Evolutionary conservation across 2,113 vertebrate genomes (phyloP), one percentile per base, ranked within the genome.

Genomic region (Pseudopodoces humilis): DNA sequence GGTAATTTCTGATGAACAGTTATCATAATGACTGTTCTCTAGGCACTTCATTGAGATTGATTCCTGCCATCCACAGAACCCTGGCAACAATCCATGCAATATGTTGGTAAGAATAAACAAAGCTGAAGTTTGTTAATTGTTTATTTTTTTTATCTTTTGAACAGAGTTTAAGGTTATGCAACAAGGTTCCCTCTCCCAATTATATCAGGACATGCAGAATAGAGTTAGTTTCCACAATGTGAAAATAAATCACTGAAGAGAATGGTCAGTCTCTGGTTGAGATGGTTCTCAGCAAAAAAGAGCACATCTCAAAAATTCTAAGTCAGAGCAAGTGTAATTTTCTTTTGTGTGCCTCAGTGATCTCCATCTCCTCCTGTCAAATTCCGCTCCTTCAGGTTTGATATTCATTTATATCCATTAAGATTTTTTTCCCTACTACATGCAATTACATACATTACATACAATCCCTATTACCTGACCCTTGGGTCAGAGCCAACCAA

Each of bases 131-230:
- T 55, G 13, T 37, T 80, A 31, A 31, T 19, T 44, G 5, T 11
- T 28, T 79, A 18, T 80, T 24, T 46, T 53, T 53, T 65, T 15
- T 9, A 15, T 46, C 41, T 46, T 55, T 80, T 31, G 41, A 37
- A 64, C 0, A 1, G 20, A 5, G 15, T 50, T 92, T 82, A 64
- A 68, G 22, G 25, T 76, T 44, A 28, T 31, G 17, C n/a, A 78
- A 70, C 0, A 0, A 72, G n/a, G 33, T 10, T 85, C 15, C 37
- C 11, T 68, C 37, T 83, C 59, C 33, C 39, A 62, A 2, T 20
- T 31, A 39, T 18, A 67, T 33, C 67, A 85, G 50, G 30, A 67
- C 13, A 18, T 12, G 24, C 16, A 77, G 50, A 88, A 72, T 4
- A 64, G 56, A 91, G n/a, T 56, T 59, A 16, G 6, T 23, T 83